phyloP scores from a whole-genome alignment of 2,888 invertebrate genomes.

The Formica aserva region DNA sequence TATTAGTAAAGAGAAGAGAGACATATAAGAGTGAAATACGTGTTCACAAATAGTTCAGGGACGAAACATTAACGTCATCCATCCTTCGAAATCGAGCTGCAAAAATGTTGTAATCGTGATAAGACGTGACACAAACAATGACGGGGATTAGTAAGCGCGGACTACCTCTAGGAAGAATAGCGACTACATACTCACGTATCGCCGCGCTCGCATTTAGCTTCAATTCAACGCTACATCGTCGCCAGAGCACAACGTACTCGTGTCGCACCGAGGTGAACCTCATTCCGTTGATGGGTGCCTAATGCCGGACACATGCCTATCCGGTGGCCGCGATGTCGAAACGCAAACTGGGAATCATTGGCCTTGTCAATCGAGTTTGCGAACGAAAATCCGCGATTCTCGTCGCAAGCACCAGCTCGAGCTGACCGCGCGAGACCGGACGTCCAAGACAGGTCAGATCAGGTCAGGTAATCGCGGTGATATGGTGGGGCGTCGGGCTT shows the following conservation, averaged over 20 bases:
- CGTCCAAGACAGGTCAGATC: neutral
- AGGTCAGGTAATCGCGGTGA: conserved; percentile 12
- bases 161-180: neutral
- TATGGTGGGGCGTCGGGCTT: conserved; percentile 7
- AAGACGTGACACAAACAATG: neutral
- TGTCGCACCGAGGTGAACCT: conserved; percentile 10
- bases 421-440: neutral
- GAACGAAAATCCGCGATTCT: neutral
- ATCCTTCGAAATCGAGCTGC: neutral
- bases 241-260: conserved; percentile 45
- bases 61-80: neutral
- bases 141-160: no score
- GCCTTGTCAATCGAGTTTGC: neutral
- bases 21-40: neutral
- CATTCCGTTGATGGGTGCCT: neutral
- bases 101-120: neutral
- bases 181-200: conserved; percentile 54
- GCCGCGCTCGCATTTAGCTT: conserved; percentile 15
- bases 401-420: neutral
- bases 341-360: neutral
- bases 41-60: neutral
- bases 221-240: conserved; percentile 29
- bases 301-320: neutral
- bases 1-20: neutral
- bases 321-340: neutral